These are phyloP conservation scores for Leucoraja erinaceus DNA, from an alignment of 2,113 vertebrate genomes.

Conservation along the genomic window DNA sequence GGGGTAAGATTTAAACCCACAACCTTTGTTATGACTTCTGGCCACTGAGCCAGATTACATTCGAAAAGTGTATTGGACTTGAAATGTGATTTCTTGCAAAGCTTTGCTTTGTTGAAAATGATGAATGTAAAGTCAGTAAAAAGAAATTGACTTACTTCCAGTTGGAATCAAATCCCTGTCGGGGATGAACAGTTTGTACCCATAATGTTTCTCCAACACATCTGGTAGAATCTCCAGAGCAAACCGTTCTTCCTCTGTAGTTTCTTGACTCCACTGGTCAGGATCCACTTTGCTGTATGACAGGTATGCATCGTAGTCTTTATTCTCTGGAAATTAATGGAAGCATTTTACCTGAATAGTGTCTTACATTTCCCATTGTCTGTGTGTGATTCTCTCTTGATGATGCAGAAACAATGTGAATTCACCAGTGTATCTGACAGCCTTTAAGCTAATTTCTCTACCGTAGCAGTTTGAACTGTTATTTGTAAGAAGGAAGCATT, in stretches of 20 bases:
- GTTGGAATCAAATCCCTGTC: constrained; percentile 97
- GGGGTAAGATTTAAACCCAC: no score
- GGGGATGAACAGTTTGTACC: constrained; percentile 96
- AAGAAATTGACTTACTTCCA: constrained; percentile 76
- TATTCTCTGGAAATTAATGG: constrained; percentile 70
- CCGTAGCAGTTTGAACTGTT: constrained; percentile 51
- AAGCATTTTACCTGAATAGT: background rate
- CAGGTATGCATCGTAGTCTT: constrained; percentile 96
- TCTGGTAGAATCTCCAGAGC: constrained; percentile 95
- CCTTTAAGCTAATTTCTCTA: constrained; percentile 49
- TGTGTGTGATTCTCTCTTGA: background rate
- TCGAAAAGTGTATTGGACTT: background rate
- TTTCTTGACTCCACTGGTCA: constrained; percentile 97
- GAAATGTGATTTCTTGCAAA: background rate
- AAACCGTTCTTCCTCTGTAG: constrained; percentile 91
- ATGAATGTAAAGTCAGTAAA: background rate
- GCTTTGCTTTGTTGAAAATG: background rate
- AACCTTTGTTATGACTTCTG: no score
- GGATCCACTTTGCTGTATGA: constrained; percentile 98
- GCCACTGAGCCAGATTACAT: background rate
- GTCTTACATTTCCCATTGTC: background rate
- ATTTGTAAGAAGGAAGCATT: constrained; percentile 49
- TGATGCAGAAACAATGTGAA: constrained; percentile 46
- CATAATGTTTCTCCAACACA: constrained; percentile 96
- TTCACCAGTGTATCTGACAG: constrained; percentile 50